Percentiles rank a stretch among this genome's conserved stretches.
Evolutionary conservation across 2,113 vertebrate species (phyloP).

Genomic region (Eidolon helvum): DNA sequence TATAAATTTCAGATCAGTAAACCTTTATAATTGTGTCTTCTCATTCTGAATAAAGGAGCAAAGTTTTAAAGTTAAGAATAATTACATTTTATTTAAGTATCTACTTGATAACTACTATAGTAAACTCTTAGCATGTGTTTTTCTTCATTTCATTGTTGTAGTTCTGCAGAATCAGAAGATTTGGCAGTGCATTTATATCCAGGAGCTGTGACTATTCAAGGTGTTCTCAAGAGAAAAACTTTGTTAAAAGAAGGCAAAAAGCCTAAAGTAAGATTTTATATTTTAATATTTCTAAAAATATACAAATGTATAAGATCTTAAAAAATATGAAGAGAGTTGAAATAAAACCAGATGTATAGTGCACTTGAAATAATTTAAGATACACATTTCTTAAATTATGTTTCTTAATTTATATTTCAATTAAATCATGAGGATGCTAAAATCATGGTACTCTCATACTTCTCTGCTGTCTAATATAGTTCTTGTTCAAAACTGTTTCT

Average conservation of each 20-base stretch:
- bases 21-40: slow-evolving; percentile 67
- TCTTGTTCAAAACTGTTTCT: not conserved
- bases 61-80: slow-evolving; percentile 64
- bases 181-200: slow-evolving; percentile 97
- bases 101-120: slow-evolving; percentile 35
- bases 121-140: not conserved
- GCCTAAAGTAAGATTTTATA: slow-evolving; percentile 90
- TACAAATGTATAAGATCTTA: not conserved
- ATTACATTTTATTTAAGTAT: slow-evolving; percentile 66
- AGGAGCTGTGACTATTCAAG: slow-evolving; percentile 96
- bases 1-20: slow-evolving; percentile 71
- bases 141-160: slow-evolving; percentile 79
- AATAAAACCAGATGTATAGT: not conserved
- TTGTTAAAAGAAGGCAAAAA: slow-evolving; percentile 99
- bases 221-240: slow-evolving; percentile 96
- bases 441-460: not conserved
- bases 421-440: not conserved
- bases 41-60: slow-evolving; percentile 60
- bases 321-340: not conserved
- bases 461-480: not conserved
- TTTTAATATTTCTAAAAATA: slow-evolving; percentile 25
- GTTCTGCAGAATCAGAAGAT: slow-evolving; percentile 97
- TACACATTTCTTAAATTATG: not conserved
- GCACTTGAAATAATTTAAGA: not conserved
- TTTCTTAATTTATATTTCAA: not conserved